These are phyloP conservation scores for Tenualosa thibaudeaui DNA, from an alignment of 2,797 vertebrate genomes.

Conservation along the genomic window DNA sequence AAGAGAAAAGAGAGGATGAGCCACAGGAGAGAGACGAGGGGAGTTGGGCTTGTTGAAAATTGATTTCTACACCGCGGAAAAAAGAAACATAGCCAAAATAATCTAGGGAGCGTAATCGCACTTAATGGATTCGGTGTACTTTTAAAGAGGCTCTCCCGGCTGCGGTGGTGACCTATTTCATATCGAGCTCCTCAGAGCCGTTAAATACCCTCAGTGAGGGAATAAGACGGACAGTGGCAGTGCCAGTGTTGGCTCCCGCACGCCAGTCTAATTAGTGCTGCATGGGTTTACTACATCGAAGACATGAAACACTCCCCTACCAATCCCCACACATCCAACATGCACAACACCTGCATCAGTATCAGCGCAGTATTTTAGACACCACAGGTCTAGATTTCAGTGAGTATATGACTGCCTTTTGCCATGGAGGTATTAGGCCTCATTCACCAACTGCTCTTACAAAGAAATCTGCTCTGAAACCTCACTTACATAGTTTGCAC, in stretches of 20 bases:
- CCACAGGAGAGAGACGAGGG: not conserved
- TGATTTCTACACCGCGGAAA: conserved; percentile 69
- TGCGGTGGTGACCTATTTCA: conserved; percentile 81
- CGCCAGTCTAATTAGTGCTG: not conserved
- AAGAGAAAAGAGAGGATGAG: not conserved
- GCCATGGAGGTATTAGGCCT: too few relatives aligned
- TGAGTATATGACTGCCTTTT: too few relatives aligned
- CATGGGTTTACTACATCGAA: not conserved
- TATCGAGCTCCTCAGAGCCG: conserved; percentile 69
- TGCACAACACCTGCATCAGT: not conserved
- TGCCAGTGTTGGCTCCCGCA: not conserved
- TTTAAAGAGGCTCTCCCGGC: conserved; percentile 78
- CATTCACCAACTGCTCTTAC: too few relatives aligned
- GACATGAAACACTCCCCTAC: not conserved
- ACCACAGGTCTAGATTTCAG: too few relatives aligned
- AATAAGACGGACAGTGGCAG: conserved; percentile 62
- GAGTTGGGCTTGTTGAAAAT: conserved; percentile 72
- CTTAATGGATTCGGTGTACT: conserved; percentile 81
- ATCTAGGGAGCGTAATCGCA: conserved; percentile 79
- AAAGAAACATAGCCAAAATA: conserved; percentile 72
- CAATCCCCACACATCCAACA: not conserved
- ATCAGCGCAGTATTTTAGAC: too few relatives aligned
- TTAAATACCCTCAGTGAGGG: conserved; percentile 69
- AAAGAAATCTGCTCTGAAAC: too few relatives aligned
- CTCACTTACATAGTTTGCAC: too few relatives aligned